These are phyloP conservation scores for Desoria tigrina DNA, from an alignment of 2,888 invertebrate genomes.

Conservation along the genomic window DNA sequence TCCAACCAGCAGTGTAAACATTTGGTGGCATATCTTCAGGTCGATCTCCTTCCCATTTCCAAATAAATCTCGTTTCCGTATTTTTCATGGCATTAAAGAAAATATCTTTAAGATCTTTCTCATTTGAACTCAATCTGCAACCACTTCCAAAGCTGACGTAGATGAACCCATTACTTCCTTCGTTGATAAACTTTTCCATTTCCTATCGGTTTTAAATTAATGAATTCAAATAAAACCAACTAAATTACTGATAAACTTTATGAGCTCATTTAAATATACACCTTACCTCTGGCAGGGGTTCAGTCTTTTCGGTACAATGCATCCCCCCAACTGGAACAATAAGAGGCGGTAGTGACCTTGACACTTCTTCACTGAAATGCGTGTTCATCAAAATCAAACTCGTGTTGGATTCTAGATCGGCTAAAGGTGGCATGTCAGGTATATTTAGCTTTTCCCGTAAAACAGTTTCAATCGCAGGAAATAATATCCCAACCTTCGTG, in stretches of 20 bases:
- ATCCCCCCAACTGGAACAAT: constrained; percentile 33
- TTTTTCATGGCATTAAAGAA: constrained; percentile 68
- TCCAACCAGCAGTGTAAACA: constrained; percentile 38
- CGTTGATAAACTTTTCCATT: constrained; percentile 31
- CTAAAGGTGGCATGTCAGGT: constrained; percentile 30
- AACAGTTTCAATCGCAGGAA: constrained; percentile 31
- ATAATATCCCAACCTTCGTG: constrained; percentile 13
- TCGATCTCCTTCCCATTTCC: constrained; percentile 41
- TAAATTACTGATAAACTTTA: no score
- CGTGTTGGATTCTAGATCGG: constrained; percentile 33
- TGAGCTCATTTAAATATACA: no score
- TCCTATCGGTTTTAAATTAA: no score
- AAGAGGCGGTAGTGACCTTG: constrained; percentile 35
- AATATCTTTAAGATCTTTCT: constrained; percentile 68
- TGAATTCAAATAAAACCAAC: constrained; percentile 12
- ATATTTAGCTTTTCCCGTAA: constrained; percentile 24
- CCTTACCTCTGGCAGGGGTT: constrained; percentile 27
- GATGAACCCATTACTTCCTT: constrained; percentile 36
- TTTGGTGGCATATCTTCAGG: constrained; percentile 32
- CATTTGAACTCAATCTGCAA: constrained; percentile 68
- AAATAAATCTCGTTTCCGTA: constrained; percentile 32
- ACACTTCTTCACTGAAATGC: constrained; percentile 42
- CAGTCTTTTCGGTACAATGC: constrained; percentile 22
- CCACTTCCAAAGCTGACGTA: constrained; percentile 46
- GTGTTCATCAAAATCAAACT: constrained; percentile 44